These are phyloP conservation scores for Synanthedon andrenaeformis DNA, from an alignment of 2,888 invertebrate genomes.

Conservation along the genomic window DNA sequence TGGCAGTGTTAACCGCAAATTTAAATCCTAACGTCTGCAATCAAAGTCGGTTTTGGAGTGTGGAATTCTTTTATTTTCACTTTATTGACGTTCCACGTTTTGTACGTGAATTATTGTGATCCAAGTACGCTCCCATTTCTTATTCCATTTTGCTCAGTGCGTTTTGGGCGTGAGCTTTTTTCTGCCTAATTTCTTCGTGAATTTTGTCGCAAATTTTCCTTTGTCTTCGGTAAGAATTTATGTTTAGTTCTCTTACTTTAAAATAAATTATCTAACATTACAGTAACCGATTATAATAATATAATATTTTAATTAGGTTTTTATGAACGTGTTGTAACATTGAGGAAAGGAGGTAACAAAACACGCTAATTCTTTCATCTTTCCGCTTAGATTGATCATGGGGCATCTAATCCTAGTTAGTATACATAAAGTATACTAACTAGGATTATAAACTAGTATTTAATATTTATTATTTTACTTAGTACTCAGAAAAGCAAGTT, in stretches of 20 bases:
- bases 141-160: conserved; percentile 19
- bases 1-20: not conserved
- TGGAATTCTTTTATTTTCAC: conserved; percentile 6
- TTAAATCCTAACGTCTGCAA: not conserved
- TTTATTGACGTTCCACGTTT: conserved; percentile 3
- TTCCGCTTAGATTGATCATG: no score
- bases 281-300: no score
- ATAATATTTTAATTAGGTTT: no score
- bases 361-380: no score
- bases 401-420: no score
- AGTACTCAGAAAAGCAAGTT: no score
- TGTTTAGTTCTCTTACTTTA: not conserved
- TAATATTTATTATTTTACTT: no score
- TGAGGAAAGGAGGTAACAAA: no score
- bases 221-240: not conserved
- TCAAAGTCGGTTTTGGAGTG: not conserved
- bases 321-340: no score
- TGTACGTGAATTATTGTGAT: conserved; percentile 10
- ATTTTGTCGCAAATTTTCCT: conserved; percentile 11
- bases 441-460: no score
- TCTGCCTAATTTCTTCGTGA: conserved; percentile 16
- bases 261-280: not conserved
- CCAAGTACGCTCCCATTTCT: conserved; percentile 13
- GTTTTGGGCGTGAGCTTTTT: conserved; percentile 19
- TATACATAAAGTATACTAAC: no score